Percentiles rank a stretch among this genome's conserved stretches.
phyloP scores from a whole-genome alignment of 2,797 vertebrate genomes.

The Brachyrhaphis roseni region DNA sequence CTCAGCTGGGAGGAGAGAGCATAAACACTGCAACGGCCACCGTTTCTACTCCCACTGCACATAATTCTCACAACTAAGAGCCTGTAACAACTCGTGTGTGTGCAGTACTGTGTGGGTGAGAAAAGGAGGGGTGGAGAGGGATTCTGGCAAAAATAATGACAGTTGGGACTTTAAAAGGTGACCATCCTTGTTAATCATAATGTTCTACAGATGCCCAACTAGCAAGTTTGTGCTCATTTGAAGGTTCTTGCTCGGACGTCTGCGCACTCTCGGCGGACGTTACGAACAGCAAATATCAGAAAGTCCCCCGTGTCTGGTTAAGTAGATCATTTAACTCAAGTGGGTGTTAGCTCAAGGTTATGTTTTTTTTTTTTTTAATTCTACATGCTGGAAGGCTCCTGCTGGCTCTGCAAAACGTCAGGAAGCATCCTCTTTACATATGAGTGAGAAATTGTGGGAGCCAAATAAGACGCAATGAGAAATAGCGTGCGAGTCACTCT shows the following conservation, averaged over 20 bases:
- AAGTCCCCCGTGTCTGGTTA: slow-evolving; percentile 59
- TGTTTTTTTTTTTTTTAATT: slow-evolving; percentile 28
- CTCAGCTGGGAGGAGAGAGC: slow-evolving; percentile 52
- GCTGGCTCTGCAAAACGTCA: slow-evolving; percentile 62
- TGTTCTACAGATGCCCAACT: slow-evolving; percentile 29
- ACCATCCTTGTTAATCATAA: slow-evolving; percentile 37
- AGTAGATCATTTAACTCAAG: slow-evolving; percentile 70
- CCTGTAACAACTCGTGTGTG: slow-evolving; percentile 48
- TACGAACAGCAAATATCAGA: slow-evolving; percentile 50
- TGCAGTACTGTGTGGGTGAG: slow-evolving; percentile 35
- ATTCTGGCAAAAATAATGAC: slow-evolving; percentile 51
- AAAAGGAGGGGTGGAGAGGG: slow-evolving; percentile 9
- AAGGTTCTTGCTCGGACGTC: slow-evolving; percentile 21
- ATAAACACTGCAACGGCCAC: slow-evolving; percentile 52
- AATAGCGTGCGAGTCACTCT: slow-evolving; percentile 15
- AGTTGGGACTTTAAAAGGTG: slow-evolving; percentile 52
- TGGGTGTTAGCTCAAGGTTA: slow-evolving; percentile 72
- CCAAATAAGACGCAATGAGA: slow-evolving; percentile 32
- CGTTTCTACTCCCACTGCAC: slow-evolving; percentile 53
- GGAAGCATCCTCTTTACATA: slow-evolving; percentile 43
- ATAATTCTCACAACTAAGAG: slow-evolving; percentile 62
- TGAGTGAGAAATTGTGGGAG: slow-evolving; percentile 32
- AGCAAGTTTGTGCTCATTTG: slow-evolving; percentile 27
- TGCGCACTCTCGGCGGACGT: slow-evolving; percentile 24
- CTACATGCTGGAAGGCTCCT: slow-evolving; percentile 49